These are phyloP conservation scores for Spilogale gracilis DNA, from an alignment of 2,113 vertebrate species.

Conservation along the genomic window DNA sequence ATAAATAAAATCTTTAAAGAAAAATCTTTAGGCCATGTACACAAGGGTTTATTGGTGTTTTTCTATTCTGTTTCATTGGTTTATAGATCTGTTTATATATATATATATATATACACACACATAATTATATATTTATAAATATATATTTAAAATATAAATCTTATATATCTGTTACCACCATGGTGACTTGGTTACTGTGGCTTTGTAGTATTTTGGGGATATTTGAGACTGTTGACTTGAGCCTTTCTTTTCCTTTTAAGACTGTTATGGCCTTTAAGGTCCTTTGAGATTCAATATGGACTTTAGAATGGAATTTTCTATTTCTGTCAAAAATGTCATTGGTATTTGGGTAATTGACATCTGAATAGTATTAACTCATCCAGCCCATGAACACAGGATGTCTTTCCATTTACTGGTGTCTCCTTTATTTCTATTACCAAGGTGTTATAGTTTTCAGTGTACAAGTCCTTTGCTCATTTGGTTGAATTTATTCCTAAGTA, in stretches of 20 bases:
- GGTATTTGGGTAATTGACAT: not conserved
- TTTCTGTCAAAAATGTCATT: not conserved
- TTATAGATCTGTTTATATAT: not conserved
- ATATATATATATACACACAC: too few relatives aligned
- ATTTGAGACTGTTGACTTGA: not conserved
- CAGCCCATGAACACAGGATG: not conserved
- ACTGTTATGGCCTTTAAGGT: not conserved
- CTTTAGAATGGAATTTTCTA: not conserved
- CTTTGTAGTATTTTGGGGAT: not conserved
- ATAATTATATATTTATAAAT: too few relatives aligned
- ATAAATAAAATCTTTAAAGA: too few relatives aligned
- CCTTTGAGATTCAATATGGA: not conserved
- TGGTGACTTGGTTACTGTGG: not conserved
- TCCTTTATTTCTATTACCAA: not conserved
- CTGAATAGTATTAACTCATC: not conserved
- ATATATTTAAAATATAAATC: too few relatives aligned
- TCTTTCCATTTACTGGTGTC: not conserved
- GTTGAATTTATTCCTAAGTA: not conserved
- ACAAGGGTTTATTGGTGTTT: not conserved
- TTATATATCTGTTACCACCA: not conserved
- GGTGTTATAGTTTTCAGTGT: not conserved
- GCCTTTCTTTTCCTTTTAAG: not conserved
- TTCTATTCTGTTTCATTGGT: not conserved
- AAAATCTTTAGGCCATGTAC: not conserved
- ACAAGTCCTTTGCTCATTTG: not conserved